Evolutionary conservation across 2,113 vertebrate species (phyloP).

Genomic region (Heteronetta atricapilla): DNA sequence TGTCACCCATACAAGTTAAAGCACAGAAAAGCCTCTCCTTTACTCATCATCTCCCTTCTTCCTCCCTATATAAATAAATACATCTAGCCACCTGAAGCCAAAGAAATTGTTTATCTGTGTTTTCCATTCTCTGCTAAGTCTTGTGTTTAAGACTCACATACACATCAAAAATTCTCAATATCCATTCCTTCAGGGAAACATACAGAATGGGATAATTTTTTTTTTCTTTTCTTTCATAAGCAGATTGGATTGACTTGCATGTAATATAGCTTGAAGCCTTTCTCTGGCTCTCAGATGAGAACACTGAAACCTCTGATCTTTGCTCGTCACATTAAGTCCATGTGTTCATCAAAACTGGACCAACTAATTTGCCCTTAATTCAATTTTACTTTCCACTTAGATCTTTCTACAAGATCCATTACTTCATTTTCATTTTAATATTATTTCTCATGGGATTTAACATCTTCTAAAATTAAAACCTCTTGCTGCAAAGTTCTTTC

Average conservation of each 20-base stretch:
- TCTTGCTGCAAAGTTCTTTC: not conserved
- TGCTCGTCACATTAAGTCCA: not conserved
- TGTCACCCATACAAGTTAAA: not conserved
- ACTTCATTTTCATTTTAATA: not conserved
- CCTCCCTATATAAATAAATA: not conserved
- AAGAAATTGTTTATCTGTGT: not conserved
- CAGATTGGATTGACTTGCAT: not conserved
- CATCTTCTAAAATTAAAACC: not conserved
- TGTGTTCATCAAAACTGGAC: not conserved
- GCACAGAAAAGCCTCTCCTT: not conserved
- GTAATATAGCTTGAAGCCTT: constrained; percentile 4
- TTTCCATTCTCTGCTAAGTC: not conserved
- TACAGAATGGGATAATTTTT: not conserved
- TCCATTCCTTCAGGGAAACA: not conserved
- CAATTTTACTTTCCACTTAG: not conserved
- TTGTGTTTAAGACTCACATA: not conserved
- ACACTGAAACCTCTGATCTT: constrained; percentile 12
- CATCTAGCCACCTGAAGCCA: not conserved
- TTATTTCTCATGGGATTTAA: not conserved
- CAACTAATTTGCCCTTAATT: not conserved
- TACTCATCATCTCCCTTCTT: not conserved
- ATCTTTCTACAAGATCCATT: not conserved
- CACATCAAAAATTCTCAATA: not conserved
- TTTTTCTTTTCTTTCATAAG: not conserved
- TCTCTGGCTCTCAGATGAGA: not conserved